phyloP scores from a whole-genome alignment of 2,797 vertebrate species.

The Cossypha heuglini region DNA sequence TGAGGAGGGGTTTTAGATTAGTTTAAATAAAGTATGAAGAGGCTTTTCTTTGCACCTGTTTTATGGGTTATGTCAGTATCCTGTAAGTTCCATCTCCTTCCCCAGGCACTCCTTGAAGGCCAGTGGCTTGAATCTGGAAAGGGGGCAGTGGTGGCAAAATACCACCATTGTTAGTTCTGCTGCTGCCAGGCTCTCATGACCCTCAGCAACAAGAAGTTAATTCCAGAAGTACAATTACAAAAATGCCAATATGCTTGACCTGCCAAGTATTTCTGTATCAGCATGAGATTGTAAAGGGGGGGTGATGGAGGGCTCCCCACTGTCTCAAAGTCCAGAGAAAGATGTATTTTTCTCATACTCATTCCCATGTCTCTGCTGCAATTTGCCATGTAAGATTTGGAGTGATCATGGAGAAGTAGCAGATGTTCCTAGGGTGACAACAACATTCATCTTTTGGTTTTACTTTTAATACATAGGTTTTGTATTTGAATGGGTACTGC shows the following conservation, averaged over 20 bases:
- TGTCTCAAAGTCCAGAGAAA: not conserved
- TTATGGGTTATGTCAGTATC: not conserved
- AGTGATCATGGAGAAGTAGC: not conserved
- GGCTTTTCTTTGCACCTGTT: not conserved
- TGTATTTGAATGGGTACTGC: not conserved
- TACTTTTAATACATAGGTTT: not conserved
- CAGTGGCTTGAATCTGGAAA: not conserved
- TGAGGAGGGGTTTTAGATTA: not conserved
- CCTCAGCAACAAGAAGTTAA: constrained; percentile 40
- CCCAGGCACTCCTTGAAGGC: not conserved
- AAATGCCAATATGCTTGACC: constrained; percentile 56
- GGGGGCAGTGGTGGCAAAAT: constrained; percentile 23
- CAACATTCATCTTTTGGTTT: not conserved
- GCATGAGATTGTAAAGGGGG: not conserved
- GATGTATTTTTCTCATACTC: not conserved
- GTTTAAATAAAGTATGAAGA: not conserved
- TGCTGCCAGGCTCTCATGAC: constrained; percentile 53
- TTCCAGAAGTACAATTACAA: constrained; percentile 59
- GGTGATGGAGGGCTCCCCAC: not conserved
- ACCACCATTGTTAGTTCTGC: constrained; percentile 36
- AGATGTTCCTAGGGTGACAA: not conserved
- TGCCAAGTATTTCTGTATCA: constrained; percentile 51
- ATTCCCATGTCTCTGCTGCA: not conserved
- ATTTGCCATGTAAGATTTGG: not conserved
- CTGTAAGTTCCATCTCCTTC: not conserved